phyloP scores from a whole-genome alignment of 2,888 invertebrate species.

The Thymelicus lineola region DNA sequence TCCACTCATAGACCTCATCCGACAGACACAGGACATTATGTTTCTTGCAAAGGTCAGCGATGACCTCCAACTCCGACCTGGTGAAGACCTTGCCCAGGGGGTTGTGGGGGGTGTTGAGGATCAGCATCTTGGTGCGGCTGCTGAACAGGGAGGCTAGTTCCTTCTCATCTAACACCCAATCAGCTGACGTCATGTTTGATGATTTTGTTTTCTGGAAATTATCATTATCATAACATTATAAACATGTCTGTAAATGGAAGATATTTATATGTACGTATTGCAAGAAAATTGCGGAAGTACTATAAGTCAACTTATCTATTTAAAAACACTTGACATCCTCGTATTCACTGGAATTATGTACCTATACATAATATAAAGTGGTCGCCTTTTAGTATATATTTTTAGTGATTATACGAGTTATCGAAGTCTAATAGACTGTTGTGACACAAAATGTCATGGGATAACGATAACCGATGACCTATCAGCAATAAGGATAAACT shows the following conservation, averaged over 20 bases:
- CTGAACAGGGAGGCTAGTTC: slow-evolving; percentile 94
- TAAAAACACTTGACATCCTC: no score
- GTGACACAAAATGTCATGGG: neutral
- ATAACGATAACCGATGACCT: neutral
- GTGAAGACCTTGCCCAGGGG: slow-evolving; percentile 96
- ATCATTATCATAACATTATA: no score
- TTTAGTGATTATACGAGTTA: neutral
- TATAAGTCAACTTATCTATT: no score
- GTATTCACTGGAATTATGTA: no score
- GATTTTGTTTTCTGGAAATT: slow-evolving; percentile 66
- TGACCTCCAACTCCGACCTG: slow-evolving; percentile 87
- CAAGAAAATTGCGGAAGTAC: no score
- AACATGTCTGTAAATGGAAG: no score
- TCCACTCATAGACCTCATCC: slow-evolving; percentile 99
- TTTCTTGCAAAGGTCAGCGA: slow-evolving; percentile 96
- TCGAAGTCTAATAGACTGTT: neutral
- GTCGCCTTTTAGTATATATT: no score
- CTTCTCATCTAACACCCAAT: slow-evolving; percentile 94
- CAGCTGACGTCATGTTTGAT: slow-evolving; percentile 88
- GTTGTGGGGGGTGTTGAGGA: slow-evolving; percentile 99
- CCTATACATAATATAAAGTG: no score
- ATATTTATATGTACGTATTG: no score
- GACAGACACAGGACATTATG: slow-evolving; percentile 96
- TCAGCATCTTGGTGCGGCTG: slow-evolving; percentile 95
- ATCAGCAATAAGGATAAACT: no score